Evolutionary conservation across 2,888 invertebrate species (phyloP).

Genomic region (Thymelicus lineola): DNA sequence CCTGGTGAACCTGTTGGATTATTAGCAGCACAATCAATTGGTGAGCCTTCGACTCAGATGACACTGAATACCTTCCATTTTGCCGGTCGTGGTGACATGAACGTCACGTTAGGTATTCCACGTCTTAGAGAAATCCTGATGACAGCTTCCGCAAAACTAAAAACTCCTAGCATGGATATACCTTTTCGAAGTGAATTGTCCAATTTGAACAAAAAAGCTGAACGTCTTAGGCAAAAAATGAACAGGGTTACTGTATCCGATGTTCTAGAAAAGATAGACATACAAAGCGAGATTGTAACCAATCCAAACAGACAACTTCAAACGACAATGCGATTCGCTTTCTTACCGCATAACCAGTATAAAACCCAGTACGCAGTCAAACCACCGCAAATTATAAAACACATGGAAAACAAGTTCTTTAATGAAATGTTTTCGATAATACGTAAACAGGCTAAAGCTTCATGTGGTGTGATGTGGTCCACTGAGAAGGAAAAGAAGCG

Average conservation of each 20-base stretch:
- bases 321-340: constrained; percentile 89
- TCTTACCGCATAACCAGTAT: constrained; percentile 91
- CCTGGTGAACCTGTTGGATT: constrained; percentile 99
- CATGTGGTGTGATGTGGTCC: constrained; percentile 80
- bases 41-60: constrained; percentile 99
- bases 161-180: constrained; percentile 98
- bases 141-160: constrained; percentile 96
- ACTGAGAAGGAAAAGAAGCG: constrained; percentile 73
- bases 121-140: constrained; percentile 98
- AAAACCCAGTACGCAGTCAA: constrained; percentile 89
- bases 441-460: constrained; percentile 84
- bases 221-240: constrained; percentile 89
- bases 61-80: constrained; percentile 99
- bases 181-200: constrained; percentile 87
- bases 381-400: constrained; percentile 88
- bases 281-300: constrained; percentile 85
- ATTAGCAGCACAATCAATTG: constrained; percentile 98
- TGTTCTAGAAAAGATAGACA: constrained; percentile 89
- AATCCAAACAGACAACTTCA: constrained; percentile 84
- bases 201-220: constrained; percentile 84
- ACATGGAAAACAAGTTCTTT: constrained; percentile 91
- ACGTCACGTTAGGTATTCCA: constrained; percentile 99
- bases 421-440: constrained; percentile 87
- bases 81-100: constrained; percentile 99
- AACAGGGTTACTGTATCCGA: constrained; percentile 92